Base-by-base conservation (phyloP, 2,797 vertebrate species). In the Ibycter americanus region DNA sequence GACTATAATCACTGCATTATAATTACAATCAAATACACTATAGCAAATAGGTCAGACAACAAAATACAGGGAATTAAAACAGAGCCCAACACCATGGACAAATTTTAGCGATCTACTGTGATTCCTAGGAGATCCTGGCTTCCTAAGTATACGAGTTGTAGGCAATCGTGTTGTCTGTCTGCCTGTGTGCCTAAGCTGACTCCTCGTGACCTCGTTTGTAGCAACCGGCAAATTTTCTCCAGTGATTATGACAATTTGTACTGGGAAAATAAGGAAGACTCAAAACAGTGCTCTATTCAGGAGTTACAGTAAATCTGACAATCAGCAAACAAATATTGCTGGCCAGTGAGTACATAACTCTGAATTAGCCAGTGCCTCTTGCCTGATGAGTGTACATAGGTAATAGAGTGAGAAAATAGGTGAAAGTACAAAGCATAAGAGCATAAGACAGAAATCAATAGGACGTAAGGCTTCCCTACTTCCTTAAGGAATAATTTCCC, bases 1-100 rank as follows among this genome's bases (percentile, higher is more conserved):
- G 76, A 72, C 31, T 88, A 32, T 85, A 68, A 97, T 86, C 76
- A 83, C 61, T 84, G 63, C 55, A 46, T 90, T 55, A 26, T 80
- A 87, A 83, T 89, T 87, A 66, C 23, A 71, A 63, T 8, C n/a
- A 93, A 86, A 66, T 25, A 21, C 25, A 55, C 9, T 34, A 71
- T 38, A 65, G 56, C 58, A 71, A 87, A 36, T 13, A 83, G 78
- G 61, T 61, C 51, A 83, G 55, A 55, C 5, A 56, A 44, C 6
- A 25, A 49, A 46, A 63, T 18, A 29, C 6, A 11, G 26, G 25
- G 46, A 55, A 29, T 55, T 54, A 51, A 29, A 67, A 7, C 22
- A 46, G 22, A 81, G 58, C 34, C 47, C 51, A 77, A 8, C 8
- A 18, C 31, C 1, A 7, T 1, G 46, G 55, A n/a, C 8, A 89